Evolutionary conservation across 64 coral and sea anemone species (phyloP).

Genomic region (Stichodactyla helianthus): DNA sequence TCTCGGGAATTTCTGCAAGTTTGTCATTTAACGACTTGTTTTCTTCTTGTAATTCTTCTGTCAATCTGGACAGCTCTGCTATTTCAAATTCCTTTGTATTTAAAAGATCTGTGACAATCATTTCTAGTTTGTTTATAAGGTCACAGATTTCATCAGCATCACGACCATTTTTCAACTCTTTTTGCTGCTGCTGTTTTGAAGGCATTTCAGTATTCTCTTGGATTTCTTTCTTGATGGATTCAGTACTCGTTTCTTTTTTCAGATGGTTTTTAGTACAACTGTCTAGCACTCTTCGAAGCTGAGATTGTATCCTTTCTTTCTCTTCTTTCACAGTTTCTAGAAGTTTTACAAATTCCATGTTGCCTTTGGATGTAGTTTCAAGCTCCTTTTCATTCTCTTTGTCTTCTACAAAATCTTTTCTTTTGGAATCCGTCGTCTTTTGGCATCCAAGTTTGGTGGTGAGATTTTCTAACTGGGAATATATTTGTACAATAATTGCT

Average conservation of each 20-base stretch:
- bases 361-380: slow-evolving; percentile 20
- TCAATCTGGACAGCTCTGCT: background rate
- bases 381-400: slow-evolving; percentile 52
- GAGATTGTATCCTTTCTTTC: background rate
- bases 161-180: background rate
- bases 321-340: slow-evolving; percentile 27
- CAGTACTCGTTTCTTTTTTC: background rate
- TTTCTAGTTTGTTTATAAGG: background rate
- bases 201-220: background rate
- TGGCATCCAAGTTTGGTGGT: background rate
- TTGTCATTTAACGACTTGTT: slow-evolving; percentile 25
- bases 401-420: slow-evolving; percentile 30
- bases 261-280: background rate
- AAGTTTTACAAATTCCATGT: slow-evolving; percentile 24
- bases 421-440: slow-evolving; percentile 4
- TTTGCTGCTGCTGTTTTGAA: background rate
- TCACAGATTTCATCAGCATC: background rate
- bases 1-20: slow-evolving; percentile 8
- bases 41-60: slow-evolving; percentile 39
- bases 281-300: background rate
- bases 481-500: background rate
- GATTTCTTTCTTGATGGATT: background rate
- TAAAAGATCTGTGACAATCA: background rate
- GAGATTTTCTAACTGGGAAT: background rate
- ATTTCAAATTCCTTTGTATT: background rate